Evolutionary conservation across 2,797 vertebrate species (phyloP).

Genomic region (Vireo griseus): DNA sequence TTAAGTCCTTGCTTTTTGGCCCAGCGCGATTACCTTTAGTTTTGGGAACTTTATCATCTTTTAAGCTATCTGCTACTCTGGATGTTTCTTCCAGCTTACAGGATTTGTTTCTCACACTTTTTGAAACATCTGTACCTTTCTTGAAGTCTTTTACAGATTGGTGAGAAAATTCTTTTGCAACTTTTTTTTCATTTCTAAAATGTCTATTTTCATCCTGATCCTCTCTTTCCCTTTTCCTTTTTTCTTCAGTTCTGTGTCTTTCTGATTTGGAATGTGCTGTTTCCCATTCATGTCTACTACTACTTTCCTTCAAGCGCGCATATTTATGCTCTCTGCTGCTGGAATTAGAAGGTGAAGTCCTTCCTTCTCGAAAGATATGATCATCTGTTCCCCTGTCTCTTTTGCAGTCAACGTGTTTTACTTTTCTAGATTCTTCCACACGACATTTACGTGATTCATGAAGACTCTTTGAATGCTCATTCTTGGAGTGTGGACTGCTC

Average conservation of each 20-base stretch:
- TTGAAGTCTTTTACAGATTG: slow-evolving; percentile 50
- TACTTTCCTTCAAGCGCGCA: slow-evolving; percentile 45
- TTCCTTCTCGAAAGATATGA: slow-evolving; percentile 62
- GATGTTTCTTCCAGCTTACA: background rate
- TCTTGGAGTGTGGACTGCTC: slow-evolving; percentile 64
- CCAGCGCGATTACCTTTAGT: background rate
- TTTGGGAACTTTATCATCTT: slow-evolving; percentile 12
- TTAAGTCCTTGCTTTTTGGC: slow-evolving; percentile 82
- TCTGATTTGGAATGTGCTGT: slow-evolving; percentile 75
- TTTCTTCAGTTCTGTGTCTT: slow-evolving; percentile 72
- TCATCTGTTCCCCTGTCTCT: slow-evolving; percentile 60
- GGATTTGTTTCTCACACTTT: slow-evolving; percentile 34
- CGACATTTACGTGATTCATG: slow-evolving; percentile 63
- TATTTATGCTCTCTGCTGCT: slow-evolving; percentile 70
- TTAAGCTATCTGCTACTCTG: background rate
- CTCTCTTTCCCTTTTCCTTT: slow-evolving; percentile 73
- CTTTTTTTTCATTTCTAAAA: slow-evolving; percentile 65
- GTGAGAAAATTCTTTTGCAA: slow-evolving; percentile 31
- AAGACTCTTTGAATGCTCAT: slow-evolving; percentile 47
- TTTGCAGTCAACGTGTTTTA: slow-evolving; percentile 51
- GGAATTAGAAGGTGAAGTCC: slow-evolving; percentile 40
- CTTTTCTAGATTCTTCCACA: slow-evolving; percentile 61
- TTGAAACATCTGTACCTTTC: slow-evolving; percentile 18
- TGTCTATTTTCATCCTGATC: slow-evolving; percentile 66
- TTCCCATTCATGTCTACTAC: slow-evolving; percentile 59